These are phyloP conservation scores for Phthorimaea operculella DNA, from an alignment of 1,140 invertebrate genomes.

Conservation along the genomic window DNA sequence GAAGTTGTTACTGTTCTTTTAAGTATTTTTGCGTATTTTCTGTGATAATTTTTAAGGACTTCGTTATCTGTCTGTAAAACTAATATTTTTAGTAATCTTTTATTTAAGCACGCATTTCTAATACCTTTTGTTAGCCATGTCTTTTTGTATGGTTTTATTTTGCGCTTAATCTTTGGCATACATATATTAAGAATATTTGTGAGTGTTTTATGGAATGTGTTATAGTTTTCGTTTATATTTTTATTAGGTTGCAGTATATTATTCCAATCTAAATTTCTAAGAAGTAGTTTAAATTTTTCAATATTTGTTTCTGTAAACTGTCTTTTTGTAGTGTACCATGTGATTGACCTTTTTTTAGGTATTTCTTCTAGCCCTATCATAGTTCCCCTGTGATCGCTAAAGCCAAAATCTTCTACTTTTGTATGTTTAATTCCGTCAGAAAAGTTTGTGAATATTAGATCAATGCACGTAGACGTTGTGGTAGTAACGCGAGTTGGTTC, in stretches of 20 bases:
- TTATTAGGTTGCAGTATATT: conserved; percentile 1
- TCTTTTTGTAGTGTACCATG: conserved; percentile 2
- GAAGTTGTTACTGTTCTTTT: not conserved
- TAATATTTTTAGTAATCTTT: conserved; percentile 10
- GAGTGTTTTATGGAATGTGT: conserved; percentile 9
- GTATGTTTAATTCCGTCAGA: not conserved
- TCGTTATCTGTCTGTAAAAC: not conserved
- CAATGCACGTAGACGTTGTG: conserved; percentile 8
- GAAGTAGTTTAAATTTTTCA: conserved; percentile 5
- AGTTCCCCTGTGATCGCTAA: conserved; percentile 6
- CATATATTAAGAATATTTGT: conserved; percentile 10
- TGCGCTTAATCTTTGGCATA: conserved; percentile 13
- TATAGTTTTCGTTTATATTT: conserved; percentile 9
- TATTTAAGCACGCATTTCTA: conserved; percentile 5
- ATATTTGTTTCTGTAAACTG: conserved; percentile 3
- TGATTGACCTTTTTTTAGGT: not conserved
- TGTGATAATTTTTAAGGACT: not conserved
- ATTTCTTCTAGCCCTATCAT: not conserved
- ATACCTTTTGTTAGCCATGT: conserved; percentile 15
- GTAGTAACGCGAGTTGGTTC: conserved; percentile 7
- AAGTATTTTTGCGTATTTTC: not conserved
- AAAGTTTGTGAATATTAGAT: conserved; percentile 16
- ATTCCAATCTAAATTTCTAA: conserved; percentile 1
- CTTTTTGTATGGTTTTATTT: conserved; percentile 13
- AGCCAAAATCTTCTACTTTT: conserved; percentile 5